These are phyloP conservation scores for Pristionchus mayeri DNA, from an alignment of 2,888 invertebrate species.

Conservation along the genomic window DNA sequence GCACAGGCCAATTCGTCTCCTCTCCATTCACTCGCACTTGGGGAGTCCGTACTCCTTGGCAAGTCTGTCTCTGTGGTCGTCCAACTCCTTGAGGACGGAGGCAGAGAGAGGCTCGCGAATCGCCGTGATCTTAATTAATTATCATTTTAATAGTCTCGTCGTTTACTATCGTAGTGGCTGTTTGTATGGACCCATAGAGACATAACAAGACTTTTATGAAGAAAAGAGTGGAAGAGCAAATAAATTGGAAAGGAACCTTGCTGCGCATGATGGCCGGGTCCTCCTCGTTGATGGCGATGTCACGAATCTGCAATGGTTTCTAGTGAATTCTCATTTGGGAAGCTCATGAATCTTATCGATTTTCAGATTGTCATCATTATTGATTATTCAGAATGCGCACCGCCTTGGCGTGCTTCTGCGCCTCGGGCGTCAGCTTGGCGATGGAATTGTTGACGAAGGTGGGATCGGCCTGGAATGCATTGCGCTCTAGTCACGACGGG, in stretches of 20 bases:
- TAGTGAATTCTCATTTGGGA: no score
- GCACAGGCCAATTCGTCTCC: no score
- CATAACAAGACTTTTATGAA: no score
- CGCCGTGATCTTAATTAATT: slow-evolving; percentile 1
- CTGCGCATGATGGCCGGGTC: background rate
- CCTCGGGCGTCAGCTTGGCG: no score
- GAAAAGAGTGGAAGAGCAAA: background rate
- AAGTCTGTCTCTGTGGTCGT: background rate
- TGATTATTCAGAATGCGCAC: no score
- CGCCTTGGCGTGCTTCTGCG: no score
- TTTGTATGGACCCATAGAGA: no score
- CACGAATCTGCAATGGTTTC: slow-evolving; percentile 6
- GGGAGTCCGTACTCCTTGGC: background rate
- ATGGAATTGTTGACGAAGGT: no score
- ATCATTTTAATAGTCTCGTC: no score
- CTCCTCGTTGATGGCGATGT: background rate
- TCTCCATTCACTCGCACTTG: slow-evolving; percentile 1
- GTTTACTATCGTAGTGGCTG: background rate
- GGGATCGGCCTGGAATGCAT: no score
- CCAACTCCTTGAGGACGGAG: background rate
- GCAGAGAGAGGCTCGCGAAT: background rate
- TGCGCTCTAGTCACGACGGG: no score
- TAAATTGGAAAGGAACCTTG: background rate
- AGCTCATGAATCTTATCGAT: background rate
- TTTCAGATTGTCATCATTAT: background rate